phyloP scores from a whole-genome alignment of 2,797 vertebrate genomes.

The Eulemur mongoz region DNA sequence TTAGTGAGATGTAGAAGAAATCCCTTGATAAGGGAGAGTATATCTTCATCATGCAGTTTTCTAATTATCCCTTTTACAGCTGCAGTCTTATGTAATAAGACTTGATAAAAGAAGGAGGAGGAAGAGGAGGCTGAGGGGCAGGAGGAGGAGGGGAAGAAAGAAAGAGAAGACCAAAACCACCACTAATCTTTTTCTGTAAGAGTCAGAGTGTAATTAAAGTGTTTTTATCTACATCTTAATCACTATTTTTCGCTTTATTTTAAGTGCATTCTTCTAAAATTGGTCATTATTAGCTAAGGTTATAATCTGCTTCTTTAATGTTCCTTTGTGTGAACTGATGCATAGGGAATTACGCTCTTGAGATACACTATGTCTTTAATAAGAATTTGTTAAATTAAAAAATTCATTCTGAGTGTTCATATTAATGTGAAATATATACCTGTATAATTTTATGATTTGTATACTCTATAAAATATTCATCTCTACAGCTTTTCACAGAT shows the following conservation, averaged over 20 bases:
- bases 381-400: constrained; percentile 1
- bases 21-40: not conserved
- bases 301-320: not conserved
- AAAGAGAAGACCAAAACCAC: not conserved
- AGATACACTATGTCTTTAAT: not conserved
- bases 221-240: not conserved
- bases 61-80: not conserved
- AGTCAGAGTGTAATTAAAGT: not conserved
- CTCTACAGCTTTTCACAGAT: not conserved
- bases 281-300: not conserved
- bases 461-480: not conserved
- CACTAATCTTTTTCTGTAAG: not conserved
- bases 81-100: not conserved
- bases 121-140: not conserved
- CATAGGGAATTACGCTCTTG: not conserved
- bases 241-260: not conserved
- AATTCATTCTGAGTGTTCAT: not conserved
- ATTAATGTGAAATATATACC: constrained; percentile 1
- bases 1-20: not conserved
- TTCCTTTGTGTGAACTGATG: not conserved
- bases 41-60: not conserved
- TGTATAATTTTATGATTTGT: not conserved
- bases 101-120: not conserved
- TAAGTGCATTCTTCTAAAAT: constrained; percentile 13
- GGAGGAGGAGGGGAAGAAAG: fast-evolving